phyloP scores from a whole-genome alignment of 2,113 vertebrate species.

The Sinosuthora webbiana region DNA sequence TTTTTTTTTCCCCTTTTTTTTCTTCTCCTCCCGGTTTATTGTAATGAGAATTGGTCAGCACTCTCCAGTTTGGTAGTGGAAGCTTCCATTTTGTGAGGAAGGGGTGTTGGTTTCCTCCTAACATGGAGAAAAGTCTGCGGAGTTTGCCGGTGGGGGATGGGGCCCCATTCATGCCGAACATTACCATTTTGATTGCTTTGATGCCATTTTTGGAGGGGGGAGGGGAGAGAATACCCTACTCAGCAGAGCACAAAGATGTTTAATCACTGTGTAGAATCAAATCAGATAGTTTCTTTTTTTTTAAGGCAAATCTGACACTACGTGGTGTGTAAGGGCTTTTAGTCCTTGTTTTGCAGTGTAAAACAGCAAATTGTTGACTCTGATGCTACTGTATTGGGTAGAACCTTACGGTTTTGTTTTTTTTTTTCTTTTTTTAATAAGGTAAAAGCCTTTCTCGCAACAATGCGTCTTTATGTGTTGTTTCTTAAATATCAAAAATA shows the following conservation, averaged over 20 bases:
- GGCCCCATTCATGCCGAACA: constrained; percentile 90
- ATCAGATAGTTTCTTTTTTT: constrained; percentile 73
- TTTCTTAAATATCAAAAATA: constrained; percentile 33
- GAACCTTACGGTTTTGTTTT: background rate
- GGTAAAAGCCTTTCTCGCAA: constrained; percentile 36
- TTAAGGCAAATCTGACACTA: constrained; percentile 37
- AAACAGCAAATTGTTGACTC: constrained; percentile 70
- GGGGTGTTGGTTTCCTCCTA: constrained; percentile 81
- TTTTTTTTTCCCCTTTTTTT: too few relatives aligned
- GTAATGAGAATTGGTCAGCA: constrained; percentile 69
- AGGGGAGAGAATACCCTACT: constrained; percentile 85
- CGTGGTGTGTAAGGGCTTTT: constrained; percentile 40
- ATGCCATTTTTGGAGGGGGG: constrained; percentile 92
- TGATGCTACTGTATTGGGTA: background rate
- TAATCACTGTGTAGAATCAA: constrained; percentile 78
- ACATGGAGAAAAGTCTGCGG: constrained; percentile 94
- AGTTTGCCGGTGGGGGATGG: constrained; percentile 90
- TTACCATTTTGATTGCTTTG: constrained; percentile 99
- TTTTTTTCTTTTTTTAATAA: background rate
- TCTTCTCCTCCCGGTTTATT: constrained; percentile 12
- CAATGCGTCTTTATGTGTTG: constrained; percentile 60
- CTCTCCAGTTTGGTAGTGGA: constrained; percentile 88
- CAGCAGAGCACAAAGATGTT: constrained; percentile 83
- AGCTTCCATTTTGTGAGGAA: constrained; percentile 95
- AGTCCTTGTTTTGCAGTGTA: constrained; percentile 22